These are phyloP conservation scores for Pseudeuparius sepicola DNA, from an alignment of 2,888 invertebrate genomes.

Conservation along the genomic window DNA sequence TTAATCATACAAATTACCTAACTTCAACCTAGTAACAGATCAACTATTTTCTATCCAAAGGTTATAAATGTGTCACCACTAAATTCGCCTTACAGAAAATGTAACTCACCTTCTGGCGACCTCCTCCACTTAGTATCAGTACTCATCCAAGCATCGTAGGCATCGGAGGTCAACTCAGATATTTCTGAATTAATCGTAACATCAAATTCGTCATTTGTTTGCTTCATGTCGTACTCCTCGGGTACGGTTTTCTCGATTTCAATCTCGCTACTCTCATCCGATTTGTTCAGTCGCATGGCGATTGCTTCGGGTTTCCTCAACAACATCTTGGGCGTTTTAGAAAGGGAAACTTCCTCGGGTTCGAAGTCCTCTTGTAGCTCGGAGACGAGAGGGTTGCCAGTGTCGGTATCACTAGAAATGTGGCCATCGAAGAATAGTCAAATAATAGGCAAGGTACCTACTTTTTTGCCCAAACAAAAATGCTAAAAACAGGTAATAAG, in stretches of 20 bases:
- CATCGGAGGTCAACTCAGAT: slow-evolving; percentile 40
- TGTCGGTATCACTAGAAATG: slow-evolving; percentile 56
- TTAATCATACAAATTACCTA: too few species aligned
- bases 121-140: slow-evolving; percentile 59
- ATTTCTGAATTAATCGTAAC: slow-evolving; percentile 40
- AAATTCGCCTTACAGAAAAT: slow-evolving; percentile 4
- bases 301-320: slow-evolving; percentile 32
- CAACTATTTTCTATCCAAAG: too few species aligned
- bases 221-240: slow-evolving; percentile 39
- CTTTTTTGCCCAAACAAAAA: too few species aligned
- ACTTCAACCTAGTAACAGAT: too few species aligned
- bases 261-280: slow-evolving; percentile 19
- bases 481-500: too few species aligned
- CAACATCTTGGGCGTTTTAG: slow-evolving; percentile 31
- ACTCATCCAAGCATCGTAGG: slow-evolving; percentile 52
- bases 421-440: slow-evolving; percentile 7
- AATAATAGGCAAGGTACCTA: too few species aligned
- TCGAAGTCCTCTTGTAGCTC: slow-evolving; percentile 78
- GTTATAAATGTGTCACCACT: too few species aligned
- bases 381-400: slow-evolving; percentile 70
- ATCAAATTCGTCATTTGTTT: slow-evolving; percentile 39
- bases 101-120: slow-evolving; percentile 59
- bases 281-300: slow-evolving; percentile 18
- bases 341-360: slow-evolving; percentile 44
- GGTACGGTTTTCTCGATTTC: slow-evolving; percentile 23